Evolutionary conservation across 1,140 invertebrate genomes (phyloP).

Genomic region (Oryctes rhinoceros): DNA sequence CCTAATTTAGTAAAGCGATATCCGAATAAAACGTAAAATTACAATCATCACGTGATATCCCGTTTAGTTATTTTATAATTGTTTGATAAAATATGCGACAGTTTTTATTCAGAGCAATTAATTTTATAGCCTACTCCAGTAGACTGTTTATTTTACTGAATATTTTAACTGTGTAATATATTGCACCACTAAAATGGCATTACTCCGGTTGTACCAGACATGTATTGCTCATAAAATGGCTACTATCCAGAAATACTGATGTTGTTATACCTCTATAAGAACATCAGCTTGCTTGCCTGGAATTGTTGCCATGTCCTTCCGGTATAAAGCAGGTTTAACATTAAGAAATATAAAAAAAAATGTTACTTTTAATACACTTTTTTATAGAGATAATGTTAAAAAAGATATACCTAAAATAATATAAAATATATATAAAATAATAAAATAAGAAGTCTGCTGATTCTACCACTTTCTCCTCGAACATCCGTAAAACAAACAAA

Average conservation of each 20-base stretch:
- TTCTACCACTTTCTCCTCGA: not conserved
- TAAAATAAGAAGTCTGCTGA: not conserved
- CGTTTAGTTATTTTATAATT: not conserved
- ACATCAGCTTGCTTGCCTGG: too few species aligned
- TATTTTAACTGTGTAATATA: slow-evolving; percentile 31
- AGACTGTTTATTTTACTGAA: slow-evolving; percentile 14
- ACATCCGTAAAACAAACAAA: not conserved
- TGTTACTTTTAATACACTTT: too few species aligned
- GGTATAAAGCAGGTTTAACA: too few species aligned
- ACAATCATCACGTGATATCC: not conserved
- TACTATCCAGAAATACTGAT: slow-evolving; percentile 17
- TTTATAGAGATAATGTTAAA: not conserved
- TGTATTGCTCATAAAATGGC: slow-evolving; percentile 23
- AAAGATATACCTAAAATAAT: not conserved
- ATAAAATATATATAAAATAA: not conserved
- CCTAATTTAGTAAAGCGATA: not conserved
- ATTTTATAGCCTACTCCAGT: slow-evolving; percentile 12
- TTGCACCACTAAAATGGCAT: slow-evolving; percentile 21
- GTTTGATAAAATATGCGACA: not conserved
- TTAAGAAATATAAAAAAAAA: too few species aligned
- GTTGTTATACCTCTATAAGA: not conserved
- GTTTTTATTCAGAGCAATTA: slow-evolving; percentile 19
- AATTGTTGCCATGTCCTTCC: too few species aligned
- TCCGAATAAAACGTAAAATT: not conserved
- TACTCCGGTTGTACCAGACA: slow-evolving; percentile 11